Conservation (phyloP, 2,888 invertebrate genomes). For the Kuschelorhynchus macadamiae region DNA sequence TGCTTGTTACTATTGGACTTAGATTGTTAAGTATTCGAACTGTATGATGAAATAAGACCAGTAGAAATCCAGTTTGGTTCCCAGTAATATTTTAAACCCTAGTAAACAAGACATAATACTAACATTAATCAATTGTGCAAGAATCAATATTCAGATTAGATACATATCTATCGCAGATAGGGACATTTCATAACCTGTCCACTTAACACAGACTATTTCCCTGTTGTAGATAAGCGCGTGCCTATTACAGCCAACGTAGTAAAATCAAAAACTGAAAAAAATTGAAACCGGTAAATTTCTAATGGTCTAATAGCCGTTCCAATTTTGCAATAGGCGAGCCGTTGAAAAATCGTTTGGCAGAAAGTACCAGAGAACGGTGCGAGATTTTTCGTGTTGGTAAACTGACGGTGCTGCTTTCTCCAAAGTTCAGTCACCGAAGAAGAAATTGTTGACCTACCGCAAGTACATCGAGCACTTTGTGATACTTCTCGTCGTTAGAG, state of each 20-base stretch:
- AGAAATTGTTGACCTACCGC: constrained; percentile 44
- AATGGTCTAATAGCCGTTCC: constrained; percentile 26
- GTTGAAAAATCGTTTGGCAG: constrained; percentile 25
- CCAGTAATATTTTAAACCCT: too few relatives aligned
- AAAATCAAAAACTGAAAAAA: constrained; percentile 17
- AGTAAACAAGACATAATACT: not conserved
- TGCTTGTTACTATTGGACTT: too few relatives aligned
- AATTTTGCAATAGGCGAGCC: constrained; percentile 34
- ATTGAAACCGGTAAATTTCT: constrained; percentile 38
- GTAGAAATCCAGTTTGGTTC: too few relatives aligned
- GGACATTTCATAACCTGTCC: constrained; percentile 27
- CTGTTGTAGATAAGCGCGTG: constrained; percentile 21
- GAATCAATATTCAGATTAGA: constrained; percentile 27
- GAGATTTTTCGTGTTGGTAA: constrained; percentile 30
- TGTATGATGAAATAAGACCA: too few relatives aligned
- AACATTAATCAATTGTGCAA: constrained; percentile 21
- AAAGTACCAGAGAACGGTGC: constrained; percentile 35
- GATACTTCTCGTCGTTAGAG: too few relatives aligned
- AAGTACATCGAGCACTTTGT: too few relatives aligned
- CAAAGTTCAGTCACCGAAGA: constrained; percentile 37
- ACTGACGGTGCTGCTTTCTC: constrained; percentile 37
- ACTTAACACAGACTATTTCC: constrained; percentile 18
- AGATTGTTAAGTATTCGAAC: too few relatives aligned
- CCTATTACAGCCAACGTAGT: not conserved
- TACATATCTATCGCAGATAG: constrained; percentile 27